Base-by-base conservation (phyloP, 2,113 vertebrate species). In the Trachemys scripta region DNA sequence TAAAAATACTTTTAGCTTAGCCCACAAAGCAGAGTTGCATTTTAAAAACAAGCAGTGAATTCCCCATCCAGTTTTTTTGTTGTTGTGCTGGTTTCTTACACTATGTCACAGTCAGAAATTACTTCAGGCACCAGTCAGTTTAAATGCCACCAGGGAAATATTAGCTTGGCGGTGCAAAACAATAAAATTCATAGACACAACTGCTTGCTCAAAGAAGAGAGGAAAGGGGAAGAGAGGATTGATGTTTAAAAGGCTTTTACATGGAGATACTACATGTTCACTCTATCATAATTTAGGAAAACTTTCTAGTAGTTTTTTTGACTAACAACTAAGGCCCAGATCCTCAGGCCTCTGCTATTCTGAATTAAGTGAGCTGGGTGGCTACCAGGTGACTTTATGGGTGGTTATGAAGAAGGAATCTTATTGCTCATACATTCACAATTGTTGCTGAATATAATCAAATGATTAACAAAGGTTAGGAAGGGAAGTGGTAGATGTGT, bases 271-370 rank as follows among this genome's bases (percentile, higher is more conserved):
- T 47, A 14, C 79, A 45, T 59, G 50, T 82, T 85, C 0, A 0
- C 8, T 85, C 8, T 84, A 85, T 84, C 92, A 65, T 65, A n/a
- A n/a, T 65, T 65, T 19, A 65, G 35, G 62, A 65, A 65, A 94
- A 82, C 42, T 84, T 94, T 54, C 76, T 19, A 82, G 93, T 89
- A 19, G 72, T 87, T 76, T 87, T 95, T 96, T 92, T 82, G n/a
- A 50, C 87, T 90, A 92, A 27, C 16, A 83, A 80, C 80, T 90
- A 47, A 84, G 62, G 50, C 82, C 88, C 25, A 76, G 78, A 89
- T 95, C 96, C 47, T 50, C 9, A 85, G 57, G 29, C 59, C 59
- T 3, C 29, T 62, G 29, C 29, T 62, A 19, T 65, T 6, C 14
- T 65, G 62, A 65, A 16, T 19, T 65, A 31, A 31, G 62, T 35